A percentile compares a stretch with the other conserved stretches of the same genome.
Conservation (phyloP, 1,140 invertebrate species). For the Sipha flava region DNA sequence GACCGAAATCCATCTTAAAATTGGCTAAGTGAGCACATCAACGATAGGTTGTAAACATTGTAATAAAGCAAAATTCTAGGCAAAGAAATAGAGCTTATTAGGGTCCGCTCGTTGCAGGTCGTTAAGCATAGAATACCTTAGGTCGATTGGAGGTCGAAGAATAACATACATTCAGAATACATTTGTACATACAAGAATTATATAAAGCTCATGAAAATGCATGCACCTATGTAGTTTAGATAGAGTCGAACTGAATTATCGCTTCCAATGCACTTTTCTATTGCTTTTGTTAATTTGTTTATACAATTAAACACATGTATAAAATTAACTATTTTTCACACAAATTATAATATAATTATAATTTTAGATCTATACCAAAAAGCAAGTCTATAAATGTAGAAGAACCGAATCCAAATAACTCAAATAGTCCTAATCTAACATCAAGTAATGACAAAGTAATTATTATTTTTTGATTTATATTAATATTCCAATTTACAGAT, state of each 20-base stretch:
- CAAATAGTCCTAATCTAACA: not conserved
- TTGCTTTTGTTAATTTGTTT: not conserved
- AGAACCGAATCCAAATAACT: not conserved
- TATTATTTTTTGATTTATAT: not conserved
- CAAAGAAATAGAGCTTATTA: slow-evolving; percentile 22
- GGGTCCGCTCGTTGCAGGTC: slow-evolving; percentile 12
- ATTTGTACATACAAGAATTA: not conserved
- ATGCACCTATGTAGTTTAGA: not conserved
- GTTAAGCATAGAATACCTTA: slow-evolving; percentile 5
- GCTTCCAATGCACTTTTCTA: not conserved
- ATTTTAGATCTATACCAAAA: not conserved
- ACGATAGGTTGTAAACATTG: slow-evolving; percentile 28
- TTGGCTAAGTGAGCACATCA: slow-evolving; percentile 30
- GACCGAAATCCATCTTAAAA: slow-evolving; percentile 22
- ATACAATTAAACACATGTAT: too few relatives aligned
- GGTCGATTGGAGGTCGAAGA: not conserved
- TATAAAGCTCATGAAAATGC: not conserved
- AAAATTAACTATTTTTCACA: not conserved
- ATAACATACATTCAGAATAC: not conserved
- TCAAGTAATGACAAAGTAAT: not conserved
- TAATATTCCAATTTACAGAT: not conserved
- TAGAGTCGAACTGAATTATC: not conserved
- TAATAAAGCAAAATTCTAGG: slow-evolving; percentile 20
- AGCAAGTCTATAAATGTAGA: not conserved
- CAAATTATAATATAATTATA: not conserved